Evolutionary conservation across 2,113 vertebrate species (phyloP).

Genomic region (Eleginops maclovinus): DNA sequence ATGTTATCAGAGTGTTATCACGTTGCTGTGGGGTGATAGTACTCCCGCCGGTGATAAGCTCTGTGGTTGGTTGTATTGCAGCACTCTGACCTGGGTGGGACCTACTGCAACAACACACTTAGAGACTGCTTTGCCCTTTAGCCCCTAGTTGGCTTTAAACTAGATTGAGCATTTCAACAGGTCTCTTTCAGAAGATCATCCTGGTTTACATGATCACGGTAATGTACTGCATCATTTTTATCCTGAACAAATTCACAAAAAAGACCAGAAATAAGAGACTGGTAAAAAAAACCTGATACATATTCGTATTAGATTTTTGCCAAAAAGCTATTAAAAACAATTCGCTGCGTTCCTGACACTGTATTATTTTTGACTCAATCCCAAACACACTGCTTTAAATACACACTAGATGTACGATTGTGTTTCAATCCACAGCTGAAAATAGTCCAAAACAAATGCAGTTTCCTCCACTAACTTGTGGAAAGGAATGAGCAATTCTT

Average conservation of each 20-base stretch:
- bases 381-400: no score
- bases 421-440: constrained; percentile 4
- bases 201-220: background rate
- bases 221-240: no score
- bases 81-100: constrained; percentile 22
- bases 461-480: background rate
- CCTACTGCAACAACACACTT: background rate
- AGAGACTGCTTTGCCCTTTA: background rate
- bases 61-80: background rate
- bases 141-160: background rate
- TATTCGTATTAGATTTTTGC: no score
- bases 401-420: background rate
- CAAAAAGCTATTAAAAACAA: background rate
- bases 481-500: no score
- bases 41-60: background rate
- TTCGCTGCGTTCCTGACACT: background rate
- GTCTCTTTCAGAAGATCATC: background rate
- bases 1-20: constrained; percentile 12
- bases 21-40: background rate
- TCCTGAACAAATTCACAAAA: background rate
- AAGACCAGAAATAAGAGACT: background rate
- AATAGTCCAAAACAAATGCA: background rate
- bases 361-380: no score
- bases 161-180: no score
- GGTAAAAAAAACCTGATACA: no score